These are phyloP conservation scores for Pocillopora meandrina DNA, from an alignment of 92 coral and sea anemone genomes.

Conservation along the genomic window DNA sequence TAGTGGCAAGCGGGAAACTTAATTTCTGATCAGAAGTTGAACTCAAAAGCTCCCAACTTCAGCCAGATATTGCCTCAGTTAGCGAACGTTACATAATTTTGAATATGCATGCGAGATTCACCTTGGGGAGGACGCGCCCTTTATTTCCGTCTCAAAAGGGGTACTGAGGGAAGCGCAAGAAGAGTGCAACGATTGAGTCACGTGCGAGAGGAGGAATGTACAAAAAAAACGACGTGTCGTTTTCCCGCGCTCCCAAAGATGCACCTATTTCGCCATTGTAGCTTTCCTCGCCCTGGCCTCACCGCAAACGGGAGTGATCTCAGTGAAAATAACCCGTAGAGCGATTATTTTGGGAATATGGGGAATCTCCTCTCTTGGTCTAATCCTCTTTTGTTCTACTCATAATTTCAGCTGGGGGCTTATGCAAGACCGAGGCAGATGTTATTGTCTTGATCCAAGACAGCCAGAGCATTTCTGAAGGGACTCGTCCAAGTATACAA, in stretches of 20 bases:
- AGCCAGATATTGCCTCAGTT: not conserved
- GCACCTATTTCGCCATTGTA: too few relatives aligned
- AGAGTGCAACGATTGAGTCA: too few relatives aligned
- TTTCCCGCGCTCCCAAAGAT: too few relatives aligned
- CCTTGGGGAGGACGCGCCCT: too few relatives aligned
- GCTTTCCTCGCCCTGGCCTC: too few relatives aligned
- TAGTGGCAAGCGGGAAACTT: not conserved
- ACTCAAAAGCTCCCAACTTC: not conserved
- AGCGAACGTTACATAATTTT: too few relatives aligned
- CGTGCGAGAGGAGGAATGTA: too few relatives aligned
- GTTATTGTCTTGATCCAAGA: conserved; percentile 27
- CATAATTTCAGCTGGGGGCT: not conserved
- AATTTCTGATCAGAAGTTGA: not conserved
- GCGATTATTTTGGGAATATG: not conserved
- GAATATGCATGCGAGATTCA: too few relatives aligned
- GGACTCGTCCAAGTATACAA: conserved; percentile 2
- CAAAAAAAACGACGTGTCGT: too few relatives aligned
- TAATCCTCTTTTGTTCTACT: not conserved
- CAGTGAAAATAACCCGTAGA: not conserved
- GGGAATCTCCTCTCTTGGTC: not conserved
- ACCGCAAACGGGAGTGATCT: not conserved
- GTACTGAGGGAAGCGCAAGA: too few relatives aligned
- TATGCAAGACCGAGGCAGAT: conserved; percentile 28
- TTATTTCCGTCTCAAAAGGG: too few relatives aligned
- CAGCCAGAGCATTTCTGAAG: conserved; percentile 5